These are phyloP conservation scores for Equus quagga DNA, from an alignment of 2,113 vertebrate genomes.

Conservation along the genomic window DNA sequence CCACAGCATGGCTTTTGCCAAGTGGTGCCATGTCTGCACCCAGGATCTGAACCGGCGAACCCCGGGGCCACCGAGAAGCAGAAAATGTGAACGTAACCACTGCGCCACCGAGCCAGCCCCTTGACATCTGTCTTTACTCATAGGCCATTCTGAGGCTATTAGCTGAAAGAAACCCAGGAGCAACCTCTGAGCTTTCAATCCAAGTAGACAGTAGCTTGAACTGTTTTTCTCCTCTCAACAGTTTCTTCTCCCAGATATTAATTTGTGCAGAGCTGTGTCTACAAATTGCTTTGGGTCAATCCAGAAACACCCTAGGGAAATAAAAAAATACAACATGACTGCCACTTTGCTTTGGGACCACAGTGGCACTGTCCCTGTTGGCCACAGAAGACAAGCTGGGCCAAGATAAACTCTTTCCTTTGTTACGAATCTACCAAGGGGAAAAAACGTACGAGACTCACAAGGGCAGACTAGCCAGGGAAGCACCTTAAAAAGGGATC, in stretches of 20 bases:
- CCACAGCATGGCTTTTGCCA: too few species aligned
- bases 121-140: neutral
- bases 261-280: constrained; percentile 31
- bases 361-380: neutral
- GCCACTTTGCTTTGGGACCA: neutral
- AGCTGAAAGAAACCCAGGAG: neutral
- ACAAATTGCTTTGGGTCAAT: constrained; percentile 66
- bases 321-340: neutral
- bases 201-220: neutral
- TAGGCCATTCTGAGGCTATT: neutral
- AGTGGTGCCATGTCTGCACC: too few species aligned
- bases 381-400: constrained; percentile 27
- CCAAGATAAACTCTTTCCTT: neutral
- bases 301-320: constrained; percentile 42
- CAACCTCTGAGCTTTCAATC: constrained; percentile 54
- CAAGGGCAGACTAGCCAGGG: neutral
- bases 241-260: constrained; percentile 55
- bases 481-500: neutral
- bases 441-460: neutral
- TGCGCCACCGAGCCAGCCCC: neutral
- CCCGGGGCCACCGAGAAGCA: too few species aligned
- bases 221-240: neutral
- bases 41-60: too few species aligned
- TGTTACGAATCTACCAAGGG: neutral
- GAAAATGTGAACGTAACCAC: too few species aligned